Evolutionary conservation across 2,797 vertebrate species (phyloP).

Genomic region (Anabas testudineus): DNA sequence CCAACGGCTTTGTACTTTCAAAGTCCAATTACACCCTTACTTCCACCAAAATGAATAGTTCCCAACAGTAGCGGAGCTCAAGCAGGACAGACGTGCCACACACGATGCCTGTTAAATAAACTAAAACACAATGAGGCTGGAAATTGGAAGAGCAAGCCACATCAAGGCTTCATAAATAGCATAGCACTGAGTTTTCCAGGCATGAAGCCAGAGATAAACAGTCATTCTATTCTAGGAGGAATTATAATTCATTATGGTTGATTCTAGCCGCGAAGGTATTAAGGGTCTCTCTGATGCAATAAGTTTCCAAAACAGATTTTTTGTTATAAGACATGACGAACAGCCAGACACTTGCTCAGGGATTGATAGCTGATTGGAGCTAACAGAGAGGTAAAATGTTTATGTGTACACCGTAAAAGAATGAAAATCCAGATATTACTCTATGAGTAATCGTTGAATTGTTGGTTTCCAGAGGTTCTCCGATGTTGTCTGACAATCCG

Average conservation of each 20-base stretch:
- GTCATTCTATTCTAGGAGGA: conserved; percentile 54
- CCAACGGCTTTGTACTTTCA: conserved; percentile 65
- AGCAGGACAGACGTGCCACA: conserved; percentile 70
- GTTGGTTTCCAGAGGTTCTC: too few relatives aligned
- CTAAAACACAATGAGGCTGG: conserved; percentile 77
- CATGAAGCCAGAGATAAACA: conserved; percentile 68
- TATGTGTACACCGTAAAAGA: background rate
- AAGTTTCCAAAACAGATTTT: conserved; percentile 46
- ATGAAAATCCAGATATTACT: too few relatives aligned
- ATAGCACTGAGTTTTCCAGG: conserved; percentile 65
- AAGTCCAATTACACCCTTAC: conserved; percentile 79
- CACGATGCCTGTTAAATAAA: conserved; percentile 77
- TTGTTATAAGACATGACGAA: conserved; percentile 26
- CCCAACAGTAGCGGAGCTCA: conserved; percentile 62
- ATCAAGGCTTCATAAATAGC: conserved; percentile 73
- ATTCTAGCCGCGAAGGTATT: conserved; percentile 45
- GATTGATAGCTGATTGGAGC: conserved; percentile 31
- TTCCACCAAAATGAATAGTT: conserved; percentile 74
- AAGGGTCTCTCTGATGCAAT: conserved; percentile 18
- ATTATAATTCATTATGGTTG: conserved; percentile 56
- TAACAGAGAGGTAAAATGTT: conserved; percentile 6
- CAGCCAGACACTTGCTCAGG: conserved; percentile 21
- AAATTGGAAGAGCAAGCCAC: conserved; percentile 74
- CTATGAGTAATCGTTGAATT: too few relatives aligned
- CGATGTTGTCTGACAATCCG: background rate